Percentiles rank a stretch among this genome's conserved stretches.
Conservation (phyloP, 2,113 vertebrate species). For the Python bivittatus region DNA sequence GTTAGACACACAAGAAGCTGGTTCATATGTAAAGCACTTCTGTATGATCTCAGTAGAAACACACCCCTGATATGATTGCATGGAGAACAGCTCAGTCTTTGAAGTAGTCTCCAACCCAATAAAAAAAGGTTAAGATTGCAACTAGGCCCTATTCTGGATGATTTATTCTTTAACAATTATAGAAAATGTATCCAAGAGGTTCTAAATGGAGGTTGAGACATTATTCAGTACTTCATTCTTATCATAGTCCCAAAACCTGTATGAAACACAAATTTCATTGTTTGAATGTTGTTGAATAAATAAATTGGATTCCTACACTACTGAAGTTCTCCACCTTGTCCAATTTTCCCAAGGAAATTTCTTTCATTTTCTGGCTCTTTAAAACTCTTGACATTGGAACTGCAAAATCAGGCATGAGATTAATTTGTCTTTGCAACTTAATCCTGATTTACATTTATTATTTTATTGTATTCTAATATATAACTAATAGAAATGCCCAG, state of each 20-base stretch:
- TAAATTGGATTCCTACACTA: not conserved
- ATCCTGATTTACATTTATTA: not conserved
- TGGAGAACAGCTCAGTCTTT: not conserved
- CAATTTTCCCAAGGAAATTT: not conserved
- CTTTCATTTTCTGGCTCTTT: not conserved
- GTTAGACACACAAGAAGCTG: not conserved
- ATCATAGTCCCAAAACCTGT: not conserved
- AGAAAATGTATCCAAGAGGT: not conserved
- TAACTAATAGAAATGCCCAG: not conserved
- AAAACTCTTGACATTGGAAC: not conserved
- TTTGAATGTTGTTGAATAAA: not conserved
- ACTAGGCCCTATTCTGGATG: not conserved
- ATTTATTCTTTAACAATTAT: not conserved
- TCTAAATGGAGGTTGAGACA: not conserved
- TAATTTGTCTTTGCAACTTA: not conserved
- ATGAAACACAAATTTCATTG: not conserved
- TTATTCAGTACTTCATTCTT: not conserved
- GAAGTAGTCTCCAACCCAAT: not conserved
- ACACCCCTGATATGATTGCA: not conserved
- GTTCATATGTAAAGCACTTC: not conserved
- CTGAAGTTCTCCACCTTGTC: not conserved
- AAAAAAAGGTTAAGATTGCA: not conserved
- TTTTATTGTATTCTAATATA: not conserved
- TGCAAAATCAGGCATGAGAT: not conserved
- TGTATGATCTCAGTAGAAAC: not conserved